Base-by-base conservation (phyloP, 1,140 invertebrate genomes). In the Drosophila rhopaloa region DNA sequence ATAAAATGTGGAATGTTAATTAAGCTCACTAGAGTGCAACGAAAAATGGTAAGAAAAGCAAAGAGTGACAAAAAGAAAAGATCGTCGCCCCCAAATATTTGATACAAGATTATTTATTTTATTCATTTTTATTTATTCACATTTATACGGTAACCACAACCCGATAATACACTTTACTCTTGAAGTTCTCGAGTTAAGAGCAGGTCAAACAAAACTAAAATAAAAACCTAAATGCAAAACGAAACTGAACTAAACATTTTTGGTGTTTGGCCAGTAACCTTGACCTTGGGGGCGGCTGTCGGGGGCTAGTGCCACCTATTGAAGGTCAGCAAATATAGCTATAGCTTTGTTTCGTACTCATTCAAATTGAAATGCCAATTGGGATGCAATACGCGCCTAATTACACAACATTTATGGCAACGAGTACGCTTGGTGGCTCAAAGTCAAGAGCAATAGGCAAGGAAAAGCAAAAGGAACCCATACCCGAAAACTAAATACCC, bases 371-470 rank as follows among this genome's bases (percentile, higher is more conserved):
- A 37, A 35, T 8, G 37, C 40, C 35, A 43, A 81, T 79, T 76
- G 54, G 68, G 62, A 76, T 81, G 79, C 79, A 79, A 51, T 76
- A 48, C 50, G 58, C 65, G 58, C 38, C 65, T 79, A 81, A 81
- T 79, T 81, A 79, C 76, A 59, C 79, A 81, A 76, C 62, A 63
- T 37, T 16, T 11, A 53, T 53, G 14, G 32, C 16, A 53, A 53
- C 32, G 29, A 37, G 32, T 37, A 19, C 14, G 32, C 32, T n/a
- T 35, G 37, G 50, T 37, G 50, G 9, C 32, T 53, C 73, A 81
- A 81, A 81, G 79, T 81, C 76, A 81, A 81, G 79, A 76, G 76
- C 76, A 81, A 79, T 79, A 58, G 51, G 32, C 50, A 16, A 51
- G 66, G 44, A 40, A 62, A 38, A 51, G 47, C 29, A 27, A 46